Evolutionary conservation across 1,140 invertebrate genomes (phyloP).

Genomic region (Lepidurus apus): DNA sequence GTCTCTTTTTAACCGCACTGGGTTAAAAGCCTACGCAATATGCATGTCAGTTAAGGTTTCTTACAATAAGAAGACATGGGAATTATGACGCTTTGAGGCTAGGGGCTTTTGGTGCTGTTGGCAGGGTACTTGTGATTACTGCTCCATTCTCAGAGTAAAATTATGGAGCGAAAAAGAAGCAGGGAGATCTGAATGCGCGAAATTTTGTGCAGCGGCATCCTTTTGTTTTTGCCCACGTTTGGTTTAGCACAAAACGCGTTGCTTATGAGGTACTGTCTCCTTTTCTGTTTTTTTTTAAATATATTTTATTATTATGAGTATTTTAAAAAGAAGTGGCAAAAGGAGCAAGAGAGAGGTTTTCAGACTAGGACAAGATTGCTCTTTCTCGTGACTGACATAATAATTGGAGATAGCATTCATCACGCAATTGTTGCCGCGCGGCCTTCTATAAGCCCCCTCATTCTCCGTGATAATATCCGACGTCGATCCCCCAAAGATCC

Average conservation of each 20-base stretch:
- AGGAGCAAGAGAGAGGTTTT: neutral
- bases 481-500: neutral
- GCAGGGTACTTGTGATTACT: no score
- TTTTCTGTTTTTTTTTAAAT: no score
- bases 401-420: slow-evolving; percentile 16
- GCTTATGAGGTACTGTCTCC: no score
- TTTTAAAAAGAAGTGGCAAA: neutral
- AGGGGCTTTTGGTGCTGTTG: no score
- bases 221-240: no score
- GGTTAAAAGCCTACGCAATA: neutral
- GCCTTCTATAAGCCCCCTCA: neutral
- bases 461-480: neutral
- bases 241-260: no score
- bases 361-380: neutral
- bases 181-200: no score
- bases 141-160: no score
- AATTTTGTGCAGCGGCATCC: no score
- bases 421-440: slow-evolving; percentile 12
- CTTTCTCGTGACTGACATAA: neutral
- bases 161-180: no score
- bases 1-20: neutral
- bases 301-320: neutral
- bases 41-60: neutral
- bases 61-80: no score
- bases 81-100: no score